Evolutionary conservation across 2,113 vertebrate species (phyloP).

Genomic region (Eulacestoma nigropectus): DNA sequence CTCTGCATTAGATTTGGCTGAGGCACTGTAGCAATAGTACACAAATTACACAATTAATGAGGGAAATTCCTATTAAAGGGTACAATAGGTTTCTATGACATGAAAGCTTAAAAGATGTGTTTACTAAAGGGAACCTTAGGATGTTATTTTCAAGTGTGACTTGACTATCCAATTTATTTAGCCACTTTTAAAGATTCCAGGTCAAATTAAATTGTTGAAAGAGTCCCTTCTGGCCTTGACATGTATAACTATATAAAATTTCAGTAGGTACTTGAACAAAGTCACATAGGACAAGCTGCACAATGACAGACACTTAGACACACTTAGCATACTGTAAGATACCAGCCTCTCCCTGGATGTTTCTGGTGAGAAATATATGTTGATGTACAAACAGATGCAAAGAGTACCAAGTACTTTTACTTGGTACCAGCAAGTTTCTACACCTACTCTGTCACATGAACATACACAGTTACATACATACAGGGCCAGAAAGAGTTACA

Average conservation of each 20-base stretch:
- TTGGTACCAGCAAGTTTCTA: background rate
- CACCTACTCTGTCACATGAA: background rate
- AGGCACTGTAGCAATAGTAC: background rate
- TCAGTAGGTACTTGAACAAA: background rate
- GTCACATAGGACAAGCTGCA: background rate
- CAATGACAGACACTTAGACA: background rate
- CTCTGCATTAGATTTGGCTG: background rate
- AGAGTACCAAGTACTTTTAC: background rate
- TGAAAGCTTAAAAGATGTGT: background rate
- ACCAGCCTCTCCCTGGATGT: background rate
- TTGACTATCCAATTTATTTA: background rate
- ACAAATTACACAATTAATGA: background rate
- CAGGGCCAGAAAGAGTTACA: background rate
- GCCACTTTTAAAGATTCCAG: background rate
- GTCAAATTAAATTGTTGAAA: background rate
- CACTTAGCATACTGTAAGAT: background rate
- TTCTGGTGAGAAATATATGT: background rate
- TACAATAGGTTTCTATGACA: background rate
- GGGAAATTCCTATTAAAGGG: background rate
- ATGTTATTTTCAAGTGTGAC: background rate
- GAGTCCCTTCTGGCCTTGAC: background rate
- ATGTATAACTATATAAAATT: background rate
- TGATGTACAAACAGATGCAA: background rate
- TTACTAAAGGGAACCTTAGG: slow-evolving; percentile 5
- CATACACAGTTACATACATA: too few species aligned